Conservation (phyloP, 2,888 invertebrate species). For the Drosophila leonis region DNA sequence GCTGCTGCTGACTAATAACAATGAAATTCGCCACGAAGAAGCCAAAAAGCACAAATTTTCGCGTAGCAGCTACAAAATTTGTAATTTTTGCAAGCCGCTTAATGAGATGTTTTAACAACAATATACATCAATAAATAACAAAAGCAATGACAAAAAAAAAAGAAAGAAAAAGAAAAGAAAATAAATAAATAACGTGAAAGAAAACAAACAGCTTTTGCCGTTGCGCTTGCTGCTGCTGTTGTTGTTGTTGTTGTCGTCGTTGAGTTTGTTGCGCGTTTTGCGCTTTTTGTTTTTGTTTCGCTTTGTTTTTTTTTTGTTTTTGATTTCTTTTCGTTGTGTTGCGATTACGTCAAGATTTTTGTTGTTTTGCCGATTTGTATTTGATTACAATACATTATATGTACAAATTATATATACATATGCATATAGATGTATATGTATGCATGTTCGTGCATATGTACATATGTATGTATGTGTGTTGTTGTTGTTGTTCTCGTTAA, state of each 20-base stretch:
- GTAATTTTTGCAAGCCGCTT: conserved; percentile 60
- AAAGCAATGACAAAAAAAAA: conserved; percentile 36
- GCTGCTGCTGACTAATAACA: conserved; percentile 69
- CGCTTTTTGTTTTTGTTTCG: conserved; percentile 32
- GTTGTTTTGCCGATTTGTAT: conserved; percentile 68
- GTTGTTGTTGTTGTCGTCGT: conserved; percentile 15
- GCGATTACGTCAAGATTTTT: conserved; percentile 76
- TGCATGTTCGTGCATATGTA: conserved; percentile 5
- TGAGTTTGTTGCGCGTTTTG: conserved; percentile 31
- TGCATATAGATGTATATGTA: neutral
- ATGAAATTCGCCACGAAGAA: conserved; percentile 55
- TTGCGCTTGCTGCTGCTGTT: conserved; percentile 30
- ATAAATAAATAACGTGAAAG: conserved; percentile 36
- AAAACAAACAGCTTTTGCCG: conserved; percentile 57
- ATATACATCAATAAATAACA: conserved; percentile 50
- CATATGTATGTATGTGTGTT: conserved; percentile 8
- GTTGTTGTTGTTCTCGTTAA: conserved; percentile 24
- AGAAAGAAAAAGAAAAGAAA: conserved; percentile 25
- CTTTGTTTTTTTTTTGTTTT: conserved; percentile 20
- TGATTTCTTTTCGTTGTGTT: conserved; percentile 58
- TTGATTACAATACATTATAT: conserved; percentile 63
- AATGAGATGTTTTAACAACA: conserved; percentile 61
- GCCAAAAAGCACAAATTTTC: conserved; percentile 48
- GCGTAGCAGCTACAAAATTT: conserved; percentile 54
- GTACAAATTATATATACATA: conserved; percentile 18